Percentiles rank a stretch among this genome's conserved stretches.
These are phyloP conservation scores for Enteromius mattozi DNA, from an alignment of 2,797 vertebrate genomes.

Conservation along the genomic window DNA sequence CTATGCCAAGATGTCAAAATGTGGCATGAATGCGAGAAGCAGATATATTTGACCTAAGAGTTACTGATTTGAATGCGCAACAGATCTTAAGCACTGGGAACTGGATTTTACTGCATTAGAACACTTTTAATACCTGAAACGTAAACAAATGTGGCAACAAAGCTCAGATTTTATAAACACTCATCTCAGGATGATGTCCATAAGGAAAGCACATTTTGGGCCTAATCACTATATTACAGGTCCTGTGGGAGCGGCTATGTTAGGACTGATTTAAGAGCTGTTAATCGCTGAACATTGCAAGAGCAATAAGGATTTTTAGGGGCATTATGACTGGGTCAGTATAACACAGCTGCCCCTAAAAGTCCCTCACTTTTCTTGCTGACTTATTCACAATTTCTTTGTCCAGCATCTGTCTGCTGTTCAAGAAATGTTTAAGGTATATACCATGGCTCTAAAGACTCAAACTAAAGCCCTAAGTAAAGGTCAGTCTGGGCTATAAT, in stretches of 20 bases:
- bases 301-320: constrained; percentile 99
- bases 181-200: constrained; percentile 12
- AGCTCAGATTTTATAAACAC: constrained; percentile 1
- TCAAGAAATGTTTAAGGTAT: constrained; percentile 5
- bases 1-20: constrained; percentile 32
- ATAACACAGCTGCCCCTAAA: constrained; percentile 99
- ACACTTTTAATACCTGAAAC: constrained; percentile 28
- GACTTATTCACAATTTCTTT: constrained; percentile 68
- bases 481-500: constrained; percentile 15
- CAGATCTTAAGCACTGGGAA: background rate
- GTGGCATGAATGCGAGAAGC: constrained; percentile 16
- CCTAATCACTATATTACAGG: constrained; percentile 6
- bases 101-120: constrained; percentile 26
- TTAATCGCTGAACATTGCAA: constrained; percentile 88
- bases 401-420: background rate
- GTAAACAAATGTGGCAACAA: constrained; percentile 25
- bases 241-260: background rate
- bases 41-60: constrained; percentile 46
- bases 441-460: background rate
- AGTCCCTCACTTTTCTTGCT: constrained; percentile 99
- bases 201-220: constrained; percentile 22
- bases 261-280: constrained; percentile 21
- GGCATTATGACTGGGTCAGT: constrained; percentile 99
- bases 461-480: constrained; percentile 1
- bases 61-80: constrained; percentile 19